phyloP scores from a whole-genome alignment of 1,140 invertebrate species.

The Diorhabda sublineata region DNA sequence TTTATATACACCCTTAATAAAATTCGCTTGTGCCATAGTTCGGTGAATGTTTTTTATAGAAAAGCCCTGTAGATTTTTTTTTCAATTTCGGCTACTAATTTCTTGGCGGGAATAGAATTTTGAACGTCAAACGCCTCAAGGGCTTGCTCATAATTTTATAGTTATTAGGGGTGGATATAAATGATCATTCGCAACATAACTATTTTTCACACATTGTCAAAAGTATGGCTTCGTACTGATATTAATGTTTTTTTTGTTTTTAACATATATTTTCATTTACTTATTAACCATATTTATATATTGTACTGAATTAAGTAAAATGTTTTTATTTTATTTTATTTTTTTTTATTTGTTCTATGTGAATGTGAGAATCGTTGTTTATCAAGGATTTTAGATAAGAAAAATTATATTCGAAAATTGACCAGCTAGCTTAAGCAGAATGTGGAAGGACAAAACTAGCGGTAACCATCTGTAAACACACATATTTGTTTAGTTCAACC shows the following conservation, averaged over 20 bases:
- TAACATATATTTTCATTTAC: slow-evolving; percentile 16
- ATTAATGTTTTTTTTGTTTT: slow-evolving; percentile 27
- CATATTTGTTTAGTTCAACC: too few species aligned
- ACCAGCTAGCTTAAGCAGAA: slow-evolving; percentile 40
- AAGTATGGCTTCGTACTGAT: slow-evolving; percentile 39
- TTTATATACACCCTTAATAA: too few species aligned
- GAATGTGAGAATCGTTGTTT: slow-evolving; percentile 3
- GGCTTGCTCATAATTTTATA: too few species aligned
- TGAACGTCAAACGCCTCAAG: too few species aligned
- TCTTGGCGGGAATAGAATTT: too few species aligned
- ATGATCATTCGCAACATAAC: not conserved
- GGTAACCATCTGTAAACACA: not conserved
- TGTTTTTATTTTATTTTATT: slow-evolving; percentile 19
- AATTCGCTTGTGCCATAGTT: too few species aligned
- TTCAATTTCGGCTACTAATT: too few species aligned
- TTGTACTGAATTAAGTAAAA: slow-evolving; percentile 22
- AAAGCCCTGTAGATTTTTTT: too few species aligned
- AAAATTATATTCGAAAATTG: slow-evolving; percentile 31
- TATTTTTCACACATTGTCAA: slow-evolving; percentile 25
- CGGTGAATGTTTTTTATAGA: too few species aligned
- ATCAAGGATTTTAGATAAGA: slow-evolving; percentile 9
- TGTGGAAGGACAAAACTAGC: slow-evolving; percentile 24
- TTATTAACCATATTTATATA: slow-evolving; percentile 12
- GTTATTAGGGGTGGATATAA: too few species aligned
- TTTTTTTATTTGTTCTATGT: slow-evolving; percentile 7